phyloP scores from a whole-genome alignment of 2,888 invertebrate species.

The Rotaria sp. region DNA sequence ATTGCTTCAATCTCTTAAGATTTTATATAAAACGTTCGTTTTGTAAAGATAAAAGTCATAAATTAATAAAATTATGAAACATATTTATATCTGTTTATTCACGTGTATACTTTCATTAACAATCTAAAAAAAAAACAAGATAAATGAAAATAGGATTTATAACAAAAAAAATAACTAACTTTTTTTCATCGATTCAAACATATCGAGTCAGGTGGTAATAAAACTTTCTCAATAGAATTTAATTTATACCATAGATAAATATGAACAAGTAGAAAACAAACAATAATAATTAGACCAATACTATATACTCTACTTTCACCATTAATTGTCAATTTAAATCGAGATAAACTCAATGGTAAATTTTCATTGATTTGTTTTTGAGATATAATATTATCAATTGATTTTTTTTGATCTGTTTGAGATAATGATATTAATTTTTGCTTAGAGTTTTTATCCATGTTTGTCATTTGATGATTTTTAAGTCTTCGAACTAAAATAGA shows the following conservation, averaged over 20 bases:
- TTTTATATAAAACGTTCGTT: too few relatives aligned
- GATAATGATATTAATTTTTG: neutral
- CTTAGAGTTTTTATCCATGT: neutral
- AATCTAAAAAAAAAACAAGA: too few relatives aligned
- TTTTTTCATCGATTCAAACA: neutral
- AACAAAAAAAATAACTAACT: neutral
- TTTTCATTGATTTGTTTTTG: neutral
- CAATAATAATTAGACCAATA: neutral
- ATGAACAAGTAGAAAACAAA: neutral
- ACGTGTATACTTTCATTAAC: too few relatives aligned
- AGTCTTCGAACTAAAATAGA: neutral
- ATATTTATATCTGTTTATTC: too few relatives aligned
- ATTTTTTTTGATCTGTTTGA: neutral
- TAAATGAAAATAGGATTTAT: too few relatives aligned
- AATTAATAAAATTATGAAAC: too few relatives aligned
- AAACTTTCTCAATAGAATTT: neutral
- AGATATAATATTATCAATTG: neutral
- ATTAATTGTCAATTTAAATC: neutral
- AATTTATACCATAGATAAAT: constrained; percentile 26
- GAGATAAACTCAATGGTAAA: neutral
- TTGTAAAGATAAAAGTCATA: too few relatives aligned
- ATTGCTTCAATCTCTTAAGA: too few relatives aligned
- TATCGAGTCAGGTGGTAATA: neutral
- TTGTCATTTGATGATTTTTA: neutral
- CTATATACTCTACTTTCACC: neutral